Evolutionary conservation across 2,888 invertebrate genomes (phyloP).

Genomic region (Dromius quadrimaculatus): DNA sequence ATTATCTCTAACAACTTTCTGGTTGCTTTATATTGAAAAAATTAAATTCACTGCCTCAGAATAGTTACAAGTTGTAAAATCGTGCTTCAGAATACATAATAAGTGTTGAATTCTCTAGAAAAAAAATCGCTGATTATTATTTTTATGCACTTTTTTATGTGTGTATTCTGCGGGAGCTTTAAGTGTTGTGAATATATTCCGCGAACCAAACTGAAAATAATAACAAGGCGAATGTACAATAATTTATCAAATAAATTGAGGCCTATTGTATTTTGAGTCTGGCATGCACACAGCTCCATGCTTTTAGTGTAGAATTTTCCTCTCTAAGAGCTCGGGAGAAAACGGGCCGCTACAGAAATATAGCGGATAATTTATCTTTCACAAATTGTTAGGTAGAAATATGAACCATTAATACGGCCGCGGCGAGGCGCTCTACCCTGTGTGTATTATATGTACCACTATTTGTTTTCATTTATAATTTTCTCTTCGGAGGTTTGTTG

Average conservation of each 20-base stretch:
- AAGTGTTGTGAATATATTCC: no score
- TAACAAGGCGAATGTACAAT: conserved; percentile 49
- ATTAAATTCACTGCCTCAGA: no score
- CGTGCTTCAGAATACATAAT: no score
- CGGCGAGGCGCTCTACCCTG: conserved; percentile 53
- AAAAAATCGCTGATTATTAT: no score
- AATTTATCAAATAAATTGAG: conserved; percentile 52
- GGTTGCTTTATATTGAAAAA: no score
- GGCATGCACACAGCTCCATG: conserved; percentile 39
- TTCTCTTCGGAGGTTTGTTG: conserved; percentile 56
- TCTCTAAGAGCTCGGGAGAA: neutral
- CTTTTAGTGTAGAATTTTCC: conserved; percentile 42
- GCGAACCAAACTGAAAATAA: conserved; percentile 48
- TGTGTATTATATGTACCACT: conserved; percentile 65
- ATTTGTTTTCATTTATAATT: conserved; percentile 65
- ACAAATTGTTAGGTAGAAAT: conserved; percentile 51
- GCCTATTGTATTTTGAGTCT: conserved; percentile 47
- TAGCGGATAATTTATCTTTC: conserved; percentile 52
- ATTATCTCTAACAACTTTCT: no score
- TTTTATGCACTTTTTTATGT: no score
- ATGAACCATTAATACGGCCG: conserved; percentile 49
- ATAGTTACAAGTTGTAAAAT: no score
- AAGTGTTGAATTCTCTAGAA: no score
- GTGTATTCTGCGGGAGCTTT: no score
- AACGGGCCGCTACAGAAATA: conserved; percentile 43